Evolutionary conservation across 2,888 invertebrate genomes (phyloP), one percentile per base, ranked within the genome.

Genomic region (Melanargia galathea): DNA sequence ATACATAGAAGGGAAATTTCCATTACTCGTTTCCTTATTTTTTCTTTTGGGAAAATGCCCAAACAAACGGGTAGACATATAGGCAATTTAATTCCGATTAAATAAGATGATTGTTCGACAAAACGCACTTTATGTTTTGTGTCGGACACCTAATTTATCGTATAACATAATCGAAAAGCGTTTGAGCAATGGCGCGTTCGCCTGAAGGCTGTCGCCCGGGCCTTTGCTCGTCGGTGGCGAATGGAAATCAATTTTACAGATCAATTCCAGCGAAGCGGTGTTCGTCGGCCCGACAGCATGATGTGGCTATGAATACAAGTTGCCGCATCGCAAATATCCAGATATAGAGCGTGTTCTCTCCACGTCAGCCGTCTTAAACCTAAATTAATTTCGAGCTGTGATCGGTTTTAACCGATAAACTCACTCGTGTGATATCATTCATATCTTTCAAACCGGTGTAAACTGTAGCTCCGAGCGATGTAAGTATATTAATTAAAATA

Each of bases 311-410:
- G 80, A 81, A 82, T 84, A 83, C 79, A 83, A 83, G 81, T 81
- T 66, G 62, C 71, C 59, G 73, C 72, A 73, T 70, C 73, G 70
- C 76, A 74, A 74, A 74, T 75, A 77, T 70, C 74, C 71, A 64
- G 67, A 69, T 75, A 69, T 67, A 71, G 63, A 66, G 60, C 74
- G 71, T 72, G 65, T 66, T 66, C 68, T 64, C 64, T 62, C 66
- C 55, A 70, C 66, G 71, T 70, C 72, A 67, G 70, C 71, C 74
- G 76, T 75, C 79, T 82, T 77, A 77, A 75, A 81, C 77, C 83
- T 83, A 85, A 87, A 88, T 88, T 87, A 89, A 89, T 90, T 86
- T 86, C 82, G 82, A 79, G 75, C 80, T 80, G 78, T 83, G 86
- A 82, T 79, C 88, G 83, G 74, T 79, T n/a, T n/a, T n/a, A 75